Base-by-base conservation (phyloP, 2,797 vertebrate genomes). In the Gallirallus australis region DNA sequence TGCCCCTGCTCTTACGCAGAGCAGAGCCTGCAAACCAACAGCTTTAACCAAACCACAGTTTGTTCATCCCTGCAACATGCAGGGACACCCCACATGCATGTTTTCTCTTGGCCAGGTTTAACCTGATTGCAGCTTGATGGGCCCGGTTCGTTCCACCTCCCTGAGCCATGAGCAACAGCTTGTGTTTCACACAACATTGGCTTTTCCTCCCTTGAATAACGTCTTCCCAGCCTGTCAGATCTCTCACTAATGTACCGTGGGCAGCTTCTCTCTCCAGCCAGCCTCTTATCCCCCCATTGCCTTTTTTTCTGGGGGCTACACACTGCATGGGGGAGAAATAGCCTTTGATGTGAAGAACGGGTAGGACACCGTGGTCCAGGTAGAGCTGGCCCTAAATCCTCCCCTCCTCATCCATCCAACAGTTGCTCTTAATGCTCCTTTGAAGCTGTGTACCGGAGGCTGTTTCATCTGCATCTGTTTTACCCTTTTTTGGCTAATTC, bases 21-120 rank as follows among this genome's bases (percentile, higher is more conserved):
- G 31, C 64, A 54, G 6, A 65, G 39, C 33, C 40, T 70, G 63
- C 7, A 11, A 39, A 60, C 11, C 33, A 25, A 5, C 31, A 10
- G 0, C 63, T 35, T 31, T 2, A 5, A 64, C 19, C 18, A 28
- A 35, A 60, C 17, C n/a, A 1, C 0, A 1, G 7, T 4, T 77
- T 61, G 12, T 9, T 76, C 39, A 60, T 19, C 50, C 30, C 30
- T n/a, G 25, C 30, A 13, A 9, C 0, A 30, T n/a, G 64, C 56
- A 24, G 39, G 37, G 39, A 37, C 7, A n/a, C 64, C 30, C 12
- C 16, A 2, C 39, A 0, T 0, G 0, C 17, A 7, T 27, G 39
- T 23, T 45, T 69, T 66, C 27, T 68, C 35, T 64, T 0, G 1
- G 40, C 59, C 54, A 12, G 3, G 20, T 56, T 77, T 37, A 77